Percentiles rank a stretch among this genome's conserved stretches.
Conservation (phyloP, 2,113 vertebrate genomes). For the Mystacornis crossleyi region DNA sequence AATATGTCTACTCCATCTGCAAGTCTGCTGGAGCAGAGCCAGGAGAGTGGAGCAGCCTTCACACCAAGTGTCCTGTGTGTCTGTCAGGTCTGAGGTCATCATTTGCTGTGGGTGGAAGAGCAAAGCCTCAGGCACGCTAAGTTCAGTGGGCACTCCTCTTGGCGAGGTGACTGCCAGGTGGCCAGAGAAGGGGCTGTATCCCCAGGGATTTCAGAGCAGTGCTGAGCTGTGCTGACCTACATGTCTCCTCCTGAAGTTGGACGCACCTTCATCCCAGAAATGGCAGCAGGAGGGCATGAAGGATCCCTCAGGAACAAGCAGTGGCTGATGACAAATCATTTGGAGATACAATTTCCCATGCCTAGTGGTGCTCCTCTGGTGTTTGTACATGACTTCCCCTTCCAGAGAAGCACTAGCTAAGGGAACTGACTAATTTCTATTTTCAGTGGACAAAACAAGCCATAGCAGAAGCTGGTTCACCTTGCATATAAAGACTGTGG, state of each 20-base stretch:
- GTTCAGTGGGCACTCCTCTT: not conserved
- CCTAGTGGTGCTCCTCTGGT: not conserved
- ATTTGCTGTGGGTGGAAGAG: not conserved
- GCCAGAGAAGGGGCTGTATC: accelerated
- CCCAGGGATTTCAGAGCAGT: not conserved
- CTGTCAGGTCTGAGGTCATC: too few relatives aligned
- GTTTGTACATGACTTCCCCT: not conserved
- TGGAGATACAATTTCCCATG: not conserved
- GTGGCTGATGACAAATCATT: not conserved
- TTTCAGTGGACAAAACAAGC: not conserved
- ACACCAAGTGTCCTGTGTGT: accelerated
- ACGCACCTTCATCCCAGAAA: accelerated
- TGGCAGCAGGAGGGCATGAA: accelerated
- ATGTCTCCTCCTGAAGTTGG: accelerated
- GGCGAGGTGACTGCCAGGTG: accelerated
- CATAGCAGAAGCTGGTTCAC: not conserved
- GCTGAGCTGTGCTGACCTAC: not conserved
- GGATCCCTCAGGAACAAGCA: not conserved
- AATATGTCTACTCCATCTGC: not conserved
- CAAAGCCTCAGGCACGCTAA: not conserved
- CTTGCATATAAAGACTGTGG: not conserved
- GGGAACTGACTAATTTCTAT: accelerated
- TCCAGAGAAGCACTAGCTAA: not conserved
- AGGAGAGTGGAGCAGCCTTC: accelerated
- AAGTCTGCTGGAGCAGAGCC: not conserved